Percentiles rank a stretch among this genome's conserved stretches.
These are phyloP conservation scores for Calameuta pallipes DNA, from an alignment of 2,888 invertebrate species.

Conservation along the genomic window DNA sequence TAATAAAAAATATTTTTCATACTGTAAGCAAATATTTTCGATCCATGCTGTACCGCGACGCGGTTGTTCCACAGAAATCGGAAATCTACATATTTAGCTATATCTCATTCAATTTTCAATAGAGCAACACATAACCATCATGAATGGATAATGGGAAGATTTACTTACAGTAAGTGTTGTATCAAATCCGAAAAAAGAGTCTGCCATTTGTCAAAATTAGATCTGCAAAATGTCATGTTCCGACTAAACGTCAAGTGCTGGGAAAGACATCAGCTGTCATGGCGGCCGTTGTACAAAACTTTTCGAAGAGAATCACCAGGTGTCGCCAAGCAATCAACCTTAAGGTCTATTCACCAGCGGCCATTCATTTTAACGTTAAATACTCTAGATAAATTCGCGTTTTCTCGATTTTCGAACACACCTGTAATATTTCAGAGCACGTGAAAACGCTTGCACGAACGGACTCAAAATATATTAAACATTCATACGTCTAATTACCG, in stretches of 20 bases:
- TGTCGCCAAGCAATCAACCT: neutral
- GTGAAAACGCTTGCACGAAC: no score
- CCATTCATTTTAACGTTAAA: conserved; percentile 5
- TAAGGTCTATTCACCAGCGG: conserved; percentile 22
- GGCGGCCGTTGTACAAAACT: conserved; percentile 37
- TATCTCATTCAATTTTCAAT: conserved; percentile 4
- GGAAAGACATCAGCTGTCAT: conserved; percentile 63
- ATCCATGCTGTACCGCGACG: conserved; percentile 38
- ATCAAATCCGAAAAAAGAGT: conserved; percentile 89
- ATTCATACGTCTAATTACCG: neutral
- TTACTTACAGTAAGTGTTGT: conserved; percentile 80
- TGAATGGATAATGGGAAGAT: conserved; percentile 9
- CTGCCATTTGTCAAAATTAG: conserved; percentile 76
- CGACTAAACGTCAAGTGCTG: conserved; percentile 63
- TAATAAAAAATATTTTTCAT: conserved; percentile 11
- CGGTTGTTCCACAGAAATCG: conserved; percentile 35
- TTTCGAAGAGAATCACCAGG: neutral
- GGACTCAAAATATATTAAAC: neutral
- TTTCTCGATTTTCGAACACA: no score
- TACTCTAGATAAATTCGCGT: neutral
- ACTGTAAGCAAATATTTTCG: conserved; percentile 9
- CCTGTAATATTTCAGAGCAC: no score
- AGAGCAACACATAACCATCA: neutral
- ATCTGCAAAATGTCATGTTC: conserved; percentile 65
- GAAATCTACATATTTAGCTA: conserved; percentile 8